A percentile compares a stretch with the other conserved stretches of the same genome.
Conservation (phyloP, 2,888 invertebrate genomes). For the Theodoxus fluviatilis region DNA sequence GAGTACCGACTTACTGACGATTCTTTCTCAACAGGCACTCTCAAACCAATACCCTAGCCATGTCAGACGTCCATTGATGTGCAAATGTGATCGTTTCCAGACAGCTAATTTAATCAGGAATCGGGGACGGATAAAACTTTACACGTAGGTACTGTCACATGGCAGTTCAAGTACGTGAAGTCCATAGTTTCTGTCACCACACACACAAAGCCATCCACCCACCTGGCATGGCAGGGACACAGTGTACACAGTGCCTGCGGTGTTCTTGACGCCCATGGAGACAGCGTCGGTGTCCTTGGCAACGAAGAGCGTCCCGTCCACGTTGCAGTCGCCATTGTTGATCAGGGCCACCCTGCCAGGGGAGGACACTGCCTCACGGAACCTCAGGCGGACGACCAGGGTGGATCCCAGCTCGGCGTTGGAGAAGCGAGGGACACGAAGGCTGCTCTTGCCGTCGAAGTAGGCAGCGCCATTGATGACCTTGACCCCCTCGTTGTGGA, state of each 20-base stretch:
- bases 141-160: no score
- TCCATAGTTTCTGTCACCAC: no score
- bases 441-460: constrained; percentile 39
- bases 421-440: constrained; percentile 41
- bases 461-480: constrained; percentile 37
- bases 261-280: constrained; percentile 35
- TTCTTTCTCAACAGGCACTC: no score
- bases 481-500: constrained; percentile 38
- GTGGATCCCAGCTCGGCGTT: constrained; percentile 39
- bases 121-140: no score
- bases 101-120: no score
- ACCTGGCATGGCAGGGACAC: constrained; percentile 22
- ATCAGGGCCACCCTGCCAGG: constrained; percentile 35
- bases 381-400: constrained; percentile 38
- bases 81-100: no score
- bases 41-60: no score
- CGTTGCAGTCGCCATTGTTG: constrained; percentile 42
- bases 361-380: constrained; percentile 25
- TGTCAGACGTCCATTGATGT: no score
- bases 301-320: constrained; percentile 37
- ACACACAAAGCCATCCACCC: no score
- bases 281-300: constrained; percentile 31
- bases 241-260: not conserved
- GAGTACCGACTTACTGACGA: no score
- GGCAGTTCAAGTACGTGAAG: no score